These are phyloP conservation scores for Minunthozetes semirufus DNA, from an alignment of 2,888 invertebrate genomes.

Conservation along the genomic window DNA sequence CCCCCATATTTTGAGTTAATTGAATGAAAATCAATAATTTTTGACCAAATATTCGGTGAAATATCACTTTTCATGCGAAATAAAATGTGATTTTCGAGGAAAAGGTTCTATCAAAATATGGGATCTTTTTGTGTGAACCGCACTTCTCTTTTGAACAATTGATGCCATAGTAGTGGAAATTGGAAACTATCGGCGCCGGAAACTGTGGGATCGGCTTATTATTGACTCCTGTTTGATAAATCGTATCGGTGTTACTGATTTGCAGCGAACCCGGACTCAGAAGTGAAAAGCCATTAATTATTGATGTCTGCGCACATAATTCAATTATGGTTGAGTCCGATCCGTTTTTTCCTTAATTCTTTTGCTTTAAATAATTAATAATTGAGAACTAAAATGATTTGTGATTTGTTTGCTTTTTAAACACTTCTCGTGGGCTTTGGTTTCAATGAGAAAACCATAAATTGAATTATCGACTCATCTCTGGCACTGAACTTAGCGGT, in stretches of 20 bases:
- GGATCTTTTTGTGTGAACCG: not conserved
- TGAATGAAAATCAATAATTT: not conserved
- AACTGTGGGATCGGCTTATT: not conserved
- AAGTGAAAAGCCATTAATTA: conserved; percentile 3
- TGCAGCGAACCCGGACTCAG: not conserved
- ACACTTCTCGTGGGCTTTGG: not conserved
- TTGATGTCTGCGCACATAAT: not conserved
- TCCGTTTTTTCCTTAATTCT: not conserved
- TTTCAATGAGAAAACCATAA: not conserved
- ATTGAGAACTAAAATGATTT: not conserved
- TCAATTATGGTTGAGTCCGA: not conserved
- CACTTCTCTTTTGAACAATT: not conserved
- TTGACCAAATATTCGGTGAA: not conserved
- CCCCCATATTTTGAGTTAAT: too few relatives aligned
- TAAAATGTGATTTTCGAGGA: not conserved
- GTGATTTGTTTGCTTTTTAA: not conserved
- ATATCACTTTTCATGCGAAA: not conserved
- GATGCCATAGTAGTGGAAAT: conserved; percentile 1
- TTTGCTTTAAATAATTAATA: not conserved
- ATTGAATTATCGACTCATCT: not conserved
- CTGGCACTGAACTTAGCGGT: not conserved
- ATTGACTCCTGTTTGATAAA: not conserved
- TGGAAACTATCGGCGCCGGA: conserved; percentile 13
- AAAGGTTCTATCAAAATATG: not conserved
- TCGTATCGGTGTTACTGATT: not conserved